phyloP scores from a whole-genome alignment of 2,113 vertebrate species.

The Amphiprion ocellaris region DNA sequence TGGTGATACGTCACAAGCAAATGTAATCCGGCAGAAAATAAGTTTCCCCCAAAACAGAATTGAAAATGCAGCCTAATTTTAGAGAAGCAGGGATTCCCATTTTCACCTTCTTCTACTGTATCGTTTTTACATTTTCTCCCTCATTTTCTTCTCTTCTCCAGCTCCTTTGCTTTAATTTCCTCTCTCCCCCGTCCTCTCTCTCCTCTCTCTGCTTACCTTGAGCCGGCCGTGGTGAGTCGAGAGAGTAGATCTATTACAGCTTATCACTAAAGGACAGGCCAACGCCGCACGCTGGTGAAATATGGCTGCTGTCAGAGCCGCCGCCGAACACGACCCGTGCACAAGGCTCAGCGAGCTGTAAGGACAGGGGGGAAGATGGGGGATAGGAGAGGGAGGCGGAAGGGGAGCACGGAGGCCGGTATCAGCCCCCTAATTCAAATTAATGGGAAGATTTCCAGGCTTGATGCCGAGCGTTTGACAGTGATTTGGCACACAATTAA shows the following conservation, averaged over 20 bases:
- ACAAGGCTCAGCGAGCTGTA: conserved; percentile 51
- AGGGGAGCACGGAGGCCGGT: conserved; percentile 52
- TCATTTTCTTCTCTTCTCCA: conserved; percentile 57
- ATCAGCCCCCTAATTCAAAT: conserved; percentile 71
- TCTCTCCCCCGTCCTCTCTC: conserved; percentile 11
- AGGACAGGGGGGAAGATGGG: conserved; percentile 50
- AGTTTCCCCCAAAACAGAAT: too few relatives aligned
- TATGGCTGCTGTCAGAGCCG: conserved; percentile 91
- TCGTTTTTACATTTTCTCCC: neutral
- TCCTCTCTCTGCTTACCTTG: conserved; percentile 77
- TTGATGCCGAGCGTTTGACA: conserved; percentile 75
- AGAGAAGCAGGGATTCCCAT: neutral
- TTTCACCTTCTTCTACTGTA: neutral
- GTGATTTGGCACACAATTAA: conserved; percentile 78
- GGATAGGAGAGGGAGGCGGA: conserved; percentile 13
- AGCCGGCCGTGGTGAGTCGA: conserved; percentile 81
- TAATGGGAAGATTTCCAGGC: conserved; percentile 78
- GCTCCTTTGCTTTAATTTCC: conserved; percentile 2
- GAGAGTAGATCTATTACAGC: conserved; percentile 93
- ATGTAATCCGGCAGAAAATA: too few relatives aligned
- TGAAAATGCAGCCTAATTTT: too few relatives aligned
- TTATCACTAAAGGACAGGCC: conserved; percentile 93
- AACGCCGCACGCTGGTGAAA: conserved; percentile 86
- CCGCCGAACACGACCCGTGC: conserved; percentile 51
- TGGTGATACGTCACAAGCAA: too few relatives aligned